Evolutionary conservation across 2,113 vertebrate species (phyloP).

Genomic region (Ovis canadensis): DNA sequence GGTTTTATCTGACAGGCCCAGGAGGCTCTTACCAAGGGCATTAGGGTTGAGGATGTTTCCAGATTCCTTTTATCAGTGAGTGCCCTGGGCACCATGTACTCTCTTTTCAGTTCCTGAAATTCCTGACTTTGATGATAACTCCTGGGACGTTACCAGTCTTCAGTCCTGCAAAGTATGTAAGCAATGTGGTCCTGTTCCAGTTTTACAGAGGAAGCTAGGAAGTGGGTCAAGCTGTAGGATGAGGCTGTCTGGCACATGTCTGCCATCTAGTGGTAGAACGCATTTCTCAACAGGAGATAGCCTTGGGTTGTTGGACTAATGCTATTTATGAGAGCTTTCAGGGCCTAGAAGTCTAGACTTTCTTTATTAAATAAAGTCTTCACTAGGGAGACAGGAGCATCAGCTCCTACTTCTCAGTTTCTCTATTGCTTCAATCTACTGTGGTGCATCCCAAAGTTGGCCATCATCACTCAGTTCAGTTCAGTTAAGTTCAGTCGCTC

Average conservation of each 20-base stretch:
- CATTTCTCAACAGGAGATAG: not conserved
- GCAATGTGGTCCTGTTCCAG: not conserved
- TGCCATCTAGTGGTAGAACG: conserved; percentile 39
- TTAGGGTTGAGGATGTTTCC: not conserved
- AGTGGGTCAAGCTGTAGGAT: rapidly evolving
- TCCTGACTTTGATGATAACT: not conserved
- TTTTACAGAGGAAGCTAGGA: not conserved
- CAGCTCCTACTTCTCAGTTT: not conserved
- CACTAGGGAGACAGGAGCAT: not conserved
- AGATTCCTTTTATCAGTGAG: not conserved
- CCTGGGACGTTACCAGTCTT: not conserved
- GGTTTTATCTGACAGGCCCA: not conserved
- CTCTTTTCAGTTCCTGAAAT: not conserved
- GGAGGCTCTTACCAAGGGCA: not conserved
- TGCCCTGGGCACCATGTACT: not conserved
- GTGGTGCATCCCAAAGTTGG: not conserved
- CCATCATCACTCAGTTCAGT: not conserved
- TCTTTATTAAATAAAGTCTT: not conserved
- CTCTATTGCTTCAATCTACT: not conserved
- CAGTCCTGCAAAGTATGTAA: too few species aligned
- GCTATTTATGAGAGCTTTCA: not conserved
- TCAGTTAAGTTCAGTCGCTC: not conserved
- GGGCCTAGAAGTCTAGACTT: not conserved
- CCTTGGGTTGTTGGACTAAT: too few species aligned
- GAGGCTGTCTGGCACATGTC: not conserved